Conservation (phyloP, 2,888 invertebrate genomes). For the Oscheius sp. region DNA sequence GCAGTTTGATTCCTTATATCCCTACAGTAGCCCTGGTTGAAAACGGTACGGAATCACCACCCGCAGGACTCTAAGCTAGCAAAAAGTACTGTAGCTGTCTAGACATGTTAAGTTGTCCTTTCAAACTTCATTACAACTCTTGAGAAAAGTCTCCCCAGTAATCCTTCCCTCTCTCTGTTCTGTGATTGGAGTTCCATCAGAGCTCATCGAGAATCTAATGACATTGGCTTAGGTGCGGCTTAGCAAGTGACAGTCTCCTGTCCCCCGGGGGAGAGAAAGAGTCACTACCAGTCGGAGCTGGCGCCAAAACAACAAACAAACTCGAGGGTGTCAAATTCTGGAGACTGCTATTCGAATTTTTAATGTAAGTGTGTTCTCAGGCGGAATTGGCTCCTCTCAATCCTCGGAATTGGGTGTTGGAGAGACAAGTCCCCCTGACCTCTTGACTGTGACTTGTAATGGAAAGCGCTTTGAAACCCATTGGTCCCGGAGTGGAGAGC, state of each 20-base stretch:
- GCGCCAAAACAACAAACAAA: conserved; percentile 27
- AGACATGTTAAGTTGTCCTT: too few relatives aligned
- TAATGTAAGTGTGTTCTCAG: neutral
- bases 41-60: too few relatives aligned
- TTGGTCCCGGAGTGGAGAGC: conserved; percentile 32
- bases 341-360: neutral
- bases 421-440: conserved; percentile 2
- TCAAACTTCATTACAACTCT: too few relatives aligned
- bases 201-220: conserved; percentile 22
- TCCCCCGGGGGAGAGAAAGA: conserved; percentile 14
- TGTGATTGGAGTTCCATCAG: neutral
- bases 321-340: conserved; percentile 30
- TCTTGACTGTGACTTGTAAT: conserved; percentile 33
- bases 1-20: too few relatives aligned
- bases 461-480: conserved; percentile 38
- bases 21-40: too few relatives aligned
- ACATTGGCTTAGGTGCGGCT: conserved; percentile 37
- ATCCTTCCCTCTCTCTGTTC: too few relatives aligned
- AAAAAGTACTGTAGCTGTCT: too few relatives aligned
- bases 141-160: too few relatives aligned
- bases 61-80: too few relatives aligned
- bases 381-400: neutral
- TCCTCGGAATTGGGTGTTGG: neutral
- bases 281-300: neutral
- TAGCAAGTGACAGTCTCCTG: conserved; percentile 23